phyloP scores from a whole-genome alignment of 2,888 invertebrate genomes.

The Chesias legatella region DNA sequence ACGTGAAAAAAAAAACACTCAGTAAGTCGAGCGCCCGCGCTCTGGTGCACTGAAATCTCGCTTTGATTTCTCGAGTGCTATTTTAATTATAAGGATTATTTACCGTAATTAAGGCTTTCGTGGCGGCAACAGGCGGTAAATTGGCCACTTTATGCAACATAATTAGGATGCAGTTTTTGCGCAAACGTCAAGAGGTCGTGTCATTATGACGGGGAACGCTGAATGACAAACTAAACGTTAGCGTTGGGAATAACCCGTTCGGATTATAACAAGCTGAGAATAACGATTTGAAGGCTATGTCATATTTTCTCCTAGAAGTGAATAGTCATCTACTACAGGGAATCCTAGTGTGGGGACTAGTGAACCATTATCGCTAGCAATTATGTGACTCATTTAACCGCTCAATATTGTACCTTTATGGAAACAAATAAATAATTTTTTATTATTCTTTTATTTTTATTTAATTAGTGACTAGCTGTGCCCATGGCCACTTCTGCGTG shows the following conservation, averaged over 20 bases:
- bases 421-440: no score
- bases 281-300: slow-evolving; percentile 32
- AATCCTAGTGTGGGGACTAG: no score
- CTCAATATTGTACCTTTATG: no score
- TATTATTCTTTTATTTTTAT: no score
- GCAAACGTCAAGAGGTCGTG: slow-evolving; percentile 32
- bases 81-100: slow-evolving; percentile 80
- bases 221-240: no score
- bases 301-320: no score
- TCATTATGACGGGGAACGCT: no score
- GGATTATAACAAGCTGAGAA: slow-evolving; percentile 44
- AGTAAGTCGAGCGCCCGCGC: slow-evolving; percentile 66
- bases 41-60: slow-evolving; percentile 51
- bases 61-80: slow-evolving; percentile 74
- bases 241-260: slow-evolving; percentile 46
- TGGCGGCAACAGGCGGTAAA: slow-evolving; percentile 59
- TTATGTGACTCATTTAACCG: no score
- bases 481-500: no score
- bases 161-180: slow-evolving; percentile 70
- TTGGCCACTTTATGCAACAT: slow-evolving; percentile 62
- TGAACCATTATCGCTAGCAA: no score
- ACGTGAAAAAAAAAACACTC: slow-evolving; percentile 46
- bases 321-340: no score
- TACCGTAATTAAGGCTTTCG: slow-evolving; percentile 72
- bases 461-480: no score